Evolutionary conservation across 2,888 invertebrate genomes (phyloP).

Genomic region (Stictocephala bisonia): DNA sequence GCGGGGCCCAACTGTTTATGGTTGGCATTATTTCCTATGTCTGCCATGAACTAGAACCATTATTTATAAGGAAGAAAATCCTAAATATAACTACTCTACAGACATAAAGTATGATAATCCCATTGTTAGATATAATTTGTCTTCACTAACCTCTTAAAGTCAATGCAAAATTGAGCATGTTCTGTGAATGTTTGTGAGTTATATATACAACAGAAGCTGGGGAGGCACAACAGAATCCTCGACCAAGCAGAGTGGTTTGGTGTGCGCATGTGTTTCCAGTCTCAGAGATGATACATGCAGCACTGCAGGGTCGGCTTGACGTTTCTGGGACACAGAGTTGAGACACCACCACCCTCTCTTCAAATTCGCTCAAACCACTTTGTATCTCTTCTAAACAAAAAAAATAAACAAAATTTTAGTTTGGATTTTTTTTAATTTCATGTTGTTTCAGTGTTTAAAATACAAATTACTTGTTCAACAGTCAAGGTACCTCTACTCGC

Average conservation of each 20-base stretch:
- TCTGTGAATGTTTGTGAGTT: constrained; percentile 43
- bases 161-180: constrained; percentile 52
- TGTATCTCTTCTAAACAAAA: constrained; percentile 45
- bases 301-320: too few species aligned
- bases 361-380: background rate
- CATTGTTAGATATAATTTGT: background rate
- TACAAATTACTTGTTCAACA: too few species aligned
- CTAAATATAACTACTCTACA: background rate
- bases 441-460: too few species aligned
- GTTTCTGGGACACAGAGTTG: constrained; percentile 20
- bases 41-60: too few species aligned
- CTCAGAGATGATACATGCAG: too few species aligned
- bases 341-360: constrained; percentile 33
- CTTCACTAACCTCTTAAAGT: constrained; percentile 49
- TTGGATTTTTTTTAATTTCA: too few species aligned
- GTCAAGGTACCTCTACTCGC: too few species aligned
- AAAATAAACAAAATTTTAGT: too few species aligned
- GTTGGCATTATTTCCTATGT: too few species aligned
- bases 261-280: background rate
- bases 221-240: constrained; percentile 34
- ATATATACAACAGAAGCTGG: constrained; percentile 47
- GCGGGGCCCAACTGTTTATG: too few species aligned
- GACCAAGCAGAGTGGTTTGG: background rate
- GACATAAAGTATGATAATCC: background rate
- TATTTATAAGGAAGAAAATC: too few species aligned